Conservation (phyloP, 2,888 invertebrate genomes). For the Sylvicola cinctus region DNA sequence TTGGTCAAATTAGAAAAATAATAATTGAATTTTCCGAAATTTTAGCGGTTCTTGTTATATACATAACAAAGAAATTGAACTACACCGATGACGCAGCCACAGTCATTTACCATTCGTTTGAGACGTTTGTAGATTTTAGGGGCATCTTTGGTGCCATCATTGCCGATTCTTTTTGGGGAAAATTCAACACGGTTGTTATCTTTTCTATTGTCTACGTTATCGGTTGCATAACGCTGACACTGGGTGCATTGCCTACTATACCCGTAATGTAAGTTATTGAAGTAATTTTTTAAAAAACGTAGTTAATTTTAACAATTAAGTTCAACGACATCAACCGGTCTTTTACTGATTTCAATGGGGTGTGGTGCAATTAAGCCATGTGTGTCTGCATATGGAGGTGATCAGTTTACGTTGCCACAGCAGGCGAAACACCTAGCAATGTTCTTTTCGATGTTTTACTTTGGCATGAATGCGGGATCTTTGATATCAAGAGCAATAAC, state of each 20-base stretch:
- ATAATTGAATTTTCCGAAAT: conserved; percentile 15
- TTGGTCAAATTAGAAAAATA: not conserved
- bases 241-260: conserved; percentile 30
- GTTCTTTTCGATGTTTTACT: conserved; percentile 63
- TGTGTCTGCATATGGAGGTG: conserved; percentile 63
- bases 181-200: conserved; percentile 53
- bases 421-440: conserved; percentile 41
- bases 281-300: not conserved
- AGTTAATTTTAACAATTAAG: not conserved
- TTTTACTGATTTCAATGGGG: conserved; percentile 49
- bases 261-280: conserved; percentile 26
- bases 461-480: conserved; percentile 41
- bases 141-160: conserved; percentile 59
- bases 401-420: conserved; percentile 45
- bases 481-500: conserved; percentile 52
- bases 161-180: conserved; percentile 61
- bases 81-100: conserved; percentile 44
- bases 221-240: conserved; percentile 44
- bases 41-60: conserved; percentile 61
- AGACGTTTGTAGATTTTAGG: conserved; percentile 52
- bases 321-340: conserved; percentile 38
- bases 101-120: conserved; percentile 51
- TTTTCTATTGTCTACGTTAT: conserved; percentile 49
- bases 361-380: conserved; percentile 73
- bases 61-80: conserved; percentile 40